Evolutionary conservation across 2,113 vertebrate species (phyloP).

Genomic region (Phodopus roborovskii): DNA sequence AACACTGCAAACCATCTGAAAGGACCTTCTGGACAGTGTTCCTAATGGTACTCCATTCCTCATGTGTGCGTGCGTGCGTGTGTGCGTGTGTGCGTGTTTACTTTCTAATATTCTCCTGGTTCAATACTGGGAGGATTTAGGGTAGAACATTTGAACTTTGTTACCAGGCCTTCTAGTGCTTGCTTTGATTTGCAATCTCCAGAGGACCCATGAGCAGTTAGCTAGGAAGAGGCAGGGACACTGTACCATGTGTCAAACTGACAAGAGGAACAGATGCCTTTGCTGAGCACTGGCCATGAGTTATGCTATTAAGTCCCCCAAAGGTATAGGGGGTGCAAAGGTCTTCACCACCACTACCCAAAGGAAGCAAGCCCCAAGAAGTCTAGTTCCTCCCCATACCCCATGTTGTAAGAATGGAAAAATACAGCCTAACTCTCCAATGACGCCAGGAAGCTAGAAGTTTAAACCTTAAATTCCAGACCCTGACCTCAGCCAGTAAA

Average conservation of each 20-base stretch:
- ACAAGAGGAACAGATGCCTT: background rate
- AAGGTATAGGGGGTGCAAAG: background rate
- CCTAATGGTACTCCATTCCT: background rate
- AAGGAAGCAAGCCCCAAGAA: background rate
- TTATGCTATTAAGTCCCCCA: background rate
- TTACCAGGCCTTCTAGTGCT: background rate
- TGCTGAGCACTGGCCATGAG: accelerated
- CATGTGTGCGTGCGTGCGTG: background rate
- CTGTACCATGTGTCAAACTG: background rate
- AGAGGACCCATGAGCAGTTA: background rate
- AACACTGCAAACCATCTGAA: background rate
- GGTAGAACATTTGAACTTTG: background rate
- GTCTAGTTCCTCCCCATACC: background rate
- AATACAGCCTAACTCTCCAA: too few relatives aligned
- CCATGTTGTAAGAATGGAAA: too few relatives aligned
- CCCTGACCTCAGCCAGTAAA: too few relatives aligned
- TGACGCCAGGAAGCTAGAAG: too few relatives aligned
- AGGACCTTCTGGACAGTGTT: background rate
- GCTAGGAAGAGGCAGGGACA: background rate
- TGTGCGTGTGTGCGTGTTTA: background rate
- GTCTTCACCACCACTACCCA: background rate
- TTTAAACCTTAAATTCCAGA: too few relatives aligned
- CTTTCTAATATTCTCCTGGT: background rate
- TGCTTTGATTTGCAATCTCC: background rate
- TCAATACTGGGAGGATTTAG: background rate